Conservation (phyloP, 2,113 vertebrate genomes). For the Cercocebus atys region DNA sequence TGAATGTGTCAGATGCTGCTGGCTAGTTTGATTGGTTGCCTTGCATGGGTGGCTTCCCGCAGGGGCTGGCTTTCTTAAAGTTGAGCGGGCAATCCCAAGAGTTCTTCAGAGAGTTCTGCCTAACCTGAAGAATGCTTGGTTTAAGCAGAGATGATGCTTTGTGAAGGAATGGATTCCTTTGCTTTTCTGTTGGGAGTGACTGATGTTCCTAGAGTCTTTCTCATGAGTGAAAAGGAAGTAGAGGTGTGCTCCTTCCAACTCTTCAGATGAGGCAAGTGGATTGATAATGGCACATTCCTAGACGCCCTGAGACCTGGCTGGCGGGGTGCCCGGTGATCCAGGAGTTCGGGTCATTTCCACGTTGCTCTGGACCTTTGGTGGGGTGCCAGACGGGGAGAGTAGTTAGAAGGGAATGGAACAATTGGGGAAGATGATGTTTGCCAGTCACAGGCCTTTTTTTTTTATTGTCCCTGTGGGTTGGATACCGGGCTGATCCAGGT, state of each 20-base stretch:
- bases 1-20: background rate
- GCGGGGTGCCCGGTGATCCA: background rate
- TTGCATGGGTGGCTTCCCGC: background rate
- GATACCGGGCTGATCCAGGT: background rate
- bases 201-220: background rate
- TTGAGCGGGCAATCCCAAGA: background rate
- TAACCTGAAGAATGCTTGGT: background rate
- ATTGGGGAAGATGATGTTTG: background rate
- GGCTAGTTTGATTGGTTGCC: background rate
- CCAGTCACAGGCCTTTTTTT: background rate
- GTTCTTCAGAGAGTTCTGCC: background rate
- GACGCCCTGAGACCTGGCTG: slow-evolving; percentile 24
- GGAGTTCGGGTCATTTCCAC: background rate
- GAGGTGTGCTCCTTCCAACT: background rate
- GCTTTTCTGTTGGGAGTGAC: background rate
- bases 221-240: background rate
- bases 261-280: background rate
- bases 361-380: background rate
- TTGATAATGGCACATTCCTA: background rate
- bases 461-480: background rate
- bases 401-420: slow-evolving; percentile 17
- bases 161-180: background rate
- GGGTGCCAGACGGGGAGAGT: background rate
- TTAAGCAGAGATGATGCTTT: slow-evolving; percentile 24
- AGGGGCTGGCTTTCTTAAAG: background rate